These are phyloP conservation scores for Cephus pulcher DNA, from an alignment of 2,888 invertebrate species.

Conservation along the genomic window DNA sequence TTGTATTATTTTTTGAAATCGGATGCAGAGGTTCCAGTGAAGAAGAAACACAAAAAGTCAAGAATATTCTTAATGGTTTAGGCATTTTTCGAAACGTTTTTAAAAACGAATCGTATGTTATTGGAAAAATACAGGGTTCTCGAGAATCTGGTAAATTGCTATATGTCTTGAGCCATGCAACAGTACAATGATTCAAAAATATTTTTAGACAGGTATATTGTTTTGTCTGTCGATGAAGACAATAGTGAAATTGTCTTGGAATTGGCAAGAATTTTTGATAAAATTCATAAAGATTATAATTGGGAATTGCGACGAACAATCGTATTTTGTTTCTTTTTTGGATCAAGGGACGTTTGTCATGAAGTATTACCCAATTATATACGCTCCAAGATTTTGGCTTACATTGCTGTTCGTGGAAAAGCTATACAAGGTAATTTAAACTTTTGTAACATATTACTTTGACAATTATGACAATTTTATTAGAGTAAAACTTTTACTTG, in stretches of 20 bases:
- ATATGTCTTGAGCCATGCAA: not conserved
- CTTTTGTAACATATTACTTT: not conserved
- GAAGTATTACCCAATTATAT: constrained; percentile 38
- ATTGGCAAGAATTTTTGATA: constrained; percentile 46
- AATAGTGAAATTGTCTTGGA: constrained; percentile 46
- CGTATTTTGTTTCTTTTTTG: constrained; percentile 52
- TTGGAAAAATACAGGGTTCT: constrained; percentile 43
- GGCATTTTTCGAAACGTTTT: constrained; percentile 34
- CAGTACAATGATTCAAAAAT: not conserved
- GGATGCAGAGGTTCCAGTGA: constrained; percentile 6
- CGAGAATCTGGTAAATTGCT: constrained; percentile 42
- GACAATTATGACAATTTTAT: constrained; percentile 5
- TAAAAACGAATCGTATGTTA: constrained; percentile 36
- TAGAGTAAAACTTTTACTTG: constrained; percentile 9
- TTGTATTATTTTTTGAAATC: not conserved
- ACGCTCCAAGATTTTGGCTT: constrained; percentile 48
- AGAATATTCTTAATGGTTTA: constrained; percentile 30
- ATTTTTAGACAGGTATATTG: constrained; percentile 55
- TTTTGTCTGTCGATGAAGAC: constrained; percentile 51
- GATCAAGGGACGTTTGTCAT: constrained; percentile 44
- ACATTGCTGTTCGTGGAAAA: constrained; percentile 48
- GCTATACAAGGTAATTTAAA: constrained; percentile 41
- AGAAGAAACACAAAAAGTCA: constrained; percentile 28
- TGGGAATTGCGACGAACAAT: constrained; percentile 57
- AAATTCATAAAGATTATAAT: constrained; percentile 36